Conservation (phyloP, 2,888 invertebrate genomes). For the Phragmatobia fuliginosa region DNA sequence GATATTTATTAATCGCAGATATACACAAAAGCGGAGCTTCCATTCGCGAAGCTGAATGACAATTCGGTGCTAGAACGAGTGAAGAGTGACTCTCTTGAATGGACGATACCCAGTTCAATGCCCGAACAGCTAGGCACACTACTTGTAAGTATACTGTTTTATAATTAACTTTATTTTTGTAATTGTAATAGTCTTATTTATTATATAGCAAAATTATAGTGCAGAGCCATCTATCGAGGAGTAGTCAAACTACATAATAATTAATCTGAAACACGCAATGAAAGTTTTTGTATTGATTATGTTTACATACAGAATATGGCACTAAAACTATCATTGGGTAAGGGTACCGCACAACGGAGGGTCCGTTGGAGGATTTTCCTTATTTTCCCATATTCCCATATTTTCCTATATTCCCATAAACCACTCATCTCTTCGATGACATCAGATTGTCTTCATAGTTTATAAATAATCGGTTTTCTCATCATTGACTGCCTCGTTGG, state of each 20-base stretch:
- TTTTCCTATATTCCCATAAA: too few relatives aligned
- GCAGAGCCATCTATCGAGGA: not conserved
- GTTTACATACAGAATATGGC: too few relatives aligned
- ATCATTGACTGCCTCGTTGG: too few relatives aligned
- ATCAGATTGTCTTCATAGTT: too few relatives aligned
- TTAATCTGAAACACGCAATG: not conserved
- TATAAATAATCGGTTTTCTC: too few relatives aligned
- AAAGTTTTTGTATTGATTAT: too few relatives aligned
- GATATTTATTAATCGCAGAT: slow-evolving; percentile 70
- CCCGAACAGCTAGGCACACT: slow-evolving; percentile 85
- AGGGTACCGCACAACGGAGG: too few relatives aligned
- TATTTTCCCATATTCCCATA: too few relatives aligned
- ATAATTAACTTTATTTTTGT: not conserved
- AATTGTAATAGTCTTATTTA: not conserved
- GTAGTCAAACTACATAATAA: not conserved
- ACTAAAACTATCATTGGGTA: too few relatives aligned
- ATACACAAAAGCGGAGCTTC: slow-evolving; percentile 81
- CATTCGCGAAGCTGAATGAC: slow-evolving; percentile 90
- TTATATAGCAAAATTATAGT: not conserved
- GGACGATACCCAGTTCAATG: slow-evolving; percentile 89
- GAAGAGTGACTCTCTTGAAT: slow-evolving; percentile 88
- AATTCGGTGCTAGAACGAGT: slow-evolving; percentile 90
- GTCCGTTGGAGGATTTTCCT: too few relatives aligned
- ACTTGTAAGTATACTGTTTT: slow-evolving; percentile 62
- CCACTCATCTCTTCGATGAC: too few relatives aligned